phyloP scores from a whole-genome alignment of 2,113 vertebrate species.

The Trichechus manatus region DNA sequence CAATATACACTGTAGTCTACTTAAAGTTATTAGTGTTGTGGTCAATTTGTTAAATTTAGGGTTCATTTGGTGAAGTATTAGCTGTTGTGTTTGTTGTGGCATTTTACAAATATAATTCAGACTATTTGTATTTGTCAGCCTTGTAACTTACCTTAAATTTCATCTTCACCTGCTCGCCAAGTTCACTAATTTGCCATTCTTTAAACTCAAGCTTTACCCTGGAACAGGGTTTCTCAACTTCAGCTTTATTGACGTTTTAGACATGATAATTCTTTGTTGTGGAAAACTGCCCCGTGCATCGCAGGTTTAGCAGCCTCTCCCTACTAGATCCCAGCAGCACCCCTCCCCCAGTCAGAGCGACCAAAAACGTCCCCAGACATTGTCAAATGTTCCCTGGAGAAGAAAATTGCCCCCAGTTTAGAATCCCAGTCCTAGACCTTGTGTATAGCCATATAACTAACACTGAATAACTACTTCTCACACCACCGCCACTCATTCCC shows the following conservation, averaged over 20 bases:
- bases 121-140: neutral
- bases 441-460: neutral
- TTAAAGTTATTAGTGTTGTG: neutral
- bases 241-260: neutral
- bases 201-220: neutral
- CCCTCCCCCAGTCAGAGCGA: neutral
- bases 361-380: neutral
- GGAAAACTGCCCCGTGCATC: neutral
- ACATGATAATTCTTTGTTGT: neutral
- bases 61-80: neutral
- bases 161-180: neutral
- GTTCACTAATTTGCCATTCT: neutral
- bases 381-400: neutral
- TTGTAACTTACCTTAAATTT: slow-evolving; percentile 27
- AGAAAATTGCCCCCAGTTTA: neutral
- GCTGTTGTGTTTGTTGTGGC: neutral
- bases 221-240: neutral
- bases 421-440: neutral
- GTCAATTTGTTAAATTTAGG: neutral
- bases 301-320: neutral
- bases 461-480: neutral
- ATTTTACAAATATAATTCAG: slow-evolving; percentile 20
- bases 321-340: neutral
- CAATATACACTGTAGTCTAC: neutral
- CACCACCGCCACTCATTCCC: neutral